phyloP scores from a whole-genome alignment of 2,797 vertebrate genomes.

The Scarus forsteni region DNA sequence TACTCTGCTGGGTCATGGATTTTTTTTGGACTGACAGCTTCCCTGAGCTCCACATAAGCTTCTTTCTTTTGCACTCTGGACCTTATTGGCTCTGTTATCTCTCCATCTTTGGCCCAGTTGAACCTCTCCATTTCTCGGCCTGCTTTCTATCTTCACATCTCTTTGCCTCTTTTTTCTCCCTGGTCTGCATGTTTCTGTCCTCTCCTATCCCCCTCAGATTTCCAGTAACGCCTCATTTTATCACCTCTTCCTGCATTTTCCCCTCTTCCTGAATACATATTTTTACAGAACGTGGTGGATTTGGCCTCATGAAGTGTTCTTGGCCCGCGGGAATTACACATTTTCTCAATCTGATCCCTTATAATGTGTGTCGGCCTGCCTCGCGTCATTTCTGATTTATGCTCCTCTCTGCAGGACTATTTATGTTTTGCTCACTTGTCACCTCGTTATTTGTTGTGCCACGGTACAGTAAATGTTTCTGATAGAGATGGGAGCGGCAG shows the following conservation, averaged over 20 bases:
- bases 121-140: constrained; percentile 49
- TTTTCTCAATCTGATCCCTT: constrained; percentile 33
- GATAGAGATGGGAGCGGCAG: constrained; percentile 74
- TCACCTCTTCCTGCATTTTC: constrained; percentile 33
- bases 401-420: constrained; percentile 43
- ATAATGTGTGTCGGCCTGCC: constrained; percentile 10
- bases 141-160: constrained; percentile 56
- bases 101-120: constrained; percentile 63
- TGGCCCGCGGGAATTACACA: constrained; percentile 8
- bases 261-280: constrained; percentile 30
- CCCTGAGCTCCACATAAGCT: constrained; percentile 51
- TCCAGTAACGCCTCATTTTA: constrained; percentile 26
- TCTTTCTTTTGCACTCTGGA: constrained; percentile 60
- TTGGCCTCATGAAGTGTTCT: neutral
- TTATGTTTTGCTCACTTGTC: constrained; percentile 76
- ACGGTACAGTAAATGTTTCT: constrained; percentile 81
- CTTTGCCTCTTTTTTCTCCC: constrained; percentile 35
- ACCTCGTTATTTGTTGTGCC: constrained; percentile 82
- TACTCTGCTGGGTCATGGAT: constrained; percentile 28
- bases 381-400: constrained; percentile 9
- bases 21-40: constrained; percentile 39
- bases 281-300: constrained; percentile 11
- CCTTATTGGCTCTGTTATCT: constrained; percentile 55
- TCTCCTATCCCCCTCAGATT: constrained; percentile 18
- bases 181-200: constrained; percentile 40